Base-by-base conservation (phyloP, 2,888 invertebrate species). In the Nomada fucata region DNA sequence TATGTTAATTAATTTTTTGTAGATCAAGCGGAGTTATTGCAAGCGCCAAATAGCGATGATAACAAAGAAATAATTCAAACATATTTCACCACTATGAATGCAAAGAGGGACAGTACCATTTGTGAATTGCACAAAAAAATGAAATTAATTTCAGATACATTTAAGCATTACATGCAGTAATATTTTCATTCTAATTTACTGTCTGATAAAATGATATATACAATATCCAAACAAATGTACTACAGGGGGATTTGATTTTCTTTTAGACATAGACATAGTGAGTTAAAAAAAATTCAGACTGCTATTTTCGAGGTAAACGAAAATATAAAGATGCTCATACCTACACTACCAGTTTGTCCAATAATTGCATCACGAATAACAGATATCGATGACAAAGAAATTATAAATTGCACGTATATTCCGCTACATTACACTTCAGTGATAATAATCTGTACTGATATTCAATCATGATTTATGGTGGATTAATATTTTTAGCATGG, bases 401-500 rank as follows among this genome's bases (percentile, higher is more conserved):
- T 86, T 26, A 78, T 76, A 77, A 20, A 55, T n/a, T 36, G 86
- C 86, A 63, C 42, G 83, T 85, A 23, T n/a, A 15, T 10, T 5
- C n/a, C 53, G 61, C 47, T 36, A 42, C 11, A 53, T 57, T 11
- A 36, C 57, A 9, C 74, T 36, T 2, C 64, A 47, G 10, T 1
- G 11, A 9, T 68, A 47, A 26, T 44, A 18, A n/a, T 47, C 11
- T 5, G n/a, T 23, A 53, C 18, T 15, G n/a, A 44, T 55, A 52
- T 7, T 23, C 13, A 73, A 9, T 63, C 47, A 7, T 36, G 18
- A 61, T 64, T 18, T 44, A 23, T 20, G 10, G 20, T 2, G 44
- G 72, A 67, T 57, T 81, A 57, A 15, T 11, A 75, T 61, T 79
- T 85, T 5, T 20, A 86, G 86, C 74, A 26, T 86, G 86, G 86